These are phyloP conservation scores for Luperina nickerlii DNA, from an alignment of 2,888 invertebrate species.

Conservation along the genomic window DNA sequence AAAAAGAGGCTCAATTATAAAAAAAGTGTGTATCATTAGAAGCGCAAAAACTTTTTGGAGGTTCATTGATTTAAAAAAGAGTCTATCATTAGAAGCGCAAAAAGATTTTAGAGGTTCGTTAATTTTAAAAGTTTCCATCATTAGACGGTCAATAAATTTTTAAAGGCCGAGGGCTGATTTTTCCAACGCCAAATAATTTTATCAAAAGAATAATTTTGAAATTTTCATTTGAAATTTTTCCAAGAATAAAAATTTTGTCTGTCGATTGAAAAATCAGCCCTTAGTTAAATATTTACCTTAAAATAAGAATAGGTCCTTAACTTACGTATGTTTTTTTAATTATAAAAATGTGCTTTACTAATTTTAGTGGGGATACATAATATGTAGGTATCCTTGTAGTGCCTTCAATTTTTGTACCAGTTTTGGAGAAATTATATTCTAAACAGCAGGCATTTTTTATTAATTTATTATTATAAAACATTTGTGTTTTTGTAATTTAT, in stretches of 20 bases:
- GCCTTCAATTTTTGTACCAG: not conserved
- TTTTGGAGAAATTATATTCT: slow-evolving; percentile 6
- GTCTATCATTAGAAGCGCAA: not conserved
- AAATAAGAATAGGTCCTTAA: not conserved
- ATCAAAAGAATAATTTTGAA: too few species aligned
- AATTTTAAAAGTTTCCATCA: too few species aligned
- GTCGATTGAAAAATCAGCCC: too few species aligned
- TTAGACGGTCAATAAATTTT: not conserved
- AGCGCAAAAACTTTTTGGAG: not conserved
- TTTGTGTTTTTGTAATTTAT: not conserved
- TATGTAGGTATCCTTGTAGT: slow-evolving; percentile 3
- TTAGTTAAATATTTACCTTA: not conserved
- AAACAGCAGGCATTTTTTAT: not conserved
- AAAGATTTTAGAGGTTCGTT: too few species aligned
- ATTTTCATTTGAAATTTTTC: too few species aligned
- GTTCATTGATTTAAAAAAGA: not conserved
- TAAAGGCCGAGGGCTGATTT: too few species aligned
- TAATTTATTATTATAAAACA: not conserved
- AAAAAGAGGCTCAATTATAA: not conserved
- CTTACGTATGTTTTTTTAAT: not conserved
- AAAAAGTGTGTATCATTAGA: not conserved
- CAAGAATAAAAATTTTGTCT: too few species aligned
- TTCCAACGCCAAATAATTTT: too few species aligned
- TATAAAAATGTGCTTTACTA: not conserved
- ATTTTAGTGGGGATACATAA: not conserved